Evolutionary conservation across 1,140 invertebrate species (phyloP).

Genomic region (Bombus sylvicola): DNA sequence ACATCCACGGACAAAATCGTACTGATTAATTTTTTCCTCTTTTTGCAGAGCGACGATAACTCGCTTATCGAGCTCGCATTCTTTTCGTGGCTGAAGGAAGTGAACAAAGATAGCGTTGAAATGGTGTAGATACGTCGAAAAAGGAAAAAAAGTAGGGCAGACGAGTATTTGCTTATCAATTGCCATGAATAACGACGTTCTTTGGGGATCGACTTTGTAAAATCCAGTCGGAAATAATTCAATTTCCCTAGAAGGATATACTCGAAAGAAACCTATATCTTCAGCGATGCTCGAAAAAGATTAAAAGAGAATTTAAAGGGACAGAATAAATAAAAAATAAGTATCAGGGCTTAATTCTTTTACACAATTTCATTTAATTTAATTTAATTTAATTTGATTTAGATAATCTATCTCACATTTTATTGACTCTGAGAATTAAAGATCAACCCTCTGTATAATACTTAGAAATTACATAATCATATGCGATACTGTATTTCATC

Average conservation of each 20-base stretch:
- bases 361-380: too few species aligned
- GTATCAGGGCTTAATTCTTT: too few species aligned
- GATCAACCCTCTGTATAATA: too few species aligned
- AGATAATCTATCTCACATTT: too few species aligned
- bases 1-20: not conserved
- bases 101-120: conserved; percentile 33
- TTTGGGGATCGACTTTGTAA: too few species aligned
- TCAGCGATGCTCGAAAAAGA: too few species aligned
- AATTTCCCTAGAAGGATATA: not conserved
- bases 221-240: not conserved
- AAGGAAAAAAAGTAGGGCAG: not conserved
- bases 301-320: not conserved
- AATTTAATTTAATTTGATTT: too few species aligned
- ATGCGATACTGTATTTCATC: too few species aligned
- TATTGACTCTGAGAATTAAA: too few species aligned
- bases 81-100: conserved; percentile 32
- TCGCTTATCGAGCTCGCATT: conserved; percentile 20
- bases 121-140: not conserved
- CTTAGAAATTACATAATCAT: too few species aligned
- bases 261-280: too few species aligned
- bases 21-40: conserved; percentile 33
- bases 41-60: not conserved
- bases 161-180: not conserved
- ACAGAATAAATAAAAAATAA: not conserved
- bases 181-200: not conserved